Percentiles rank a stretch among this genome's conserved stretches.
Conservation (phyloP, 2,888 invertebrate genomes). For the Gordius sp. region DNA sequence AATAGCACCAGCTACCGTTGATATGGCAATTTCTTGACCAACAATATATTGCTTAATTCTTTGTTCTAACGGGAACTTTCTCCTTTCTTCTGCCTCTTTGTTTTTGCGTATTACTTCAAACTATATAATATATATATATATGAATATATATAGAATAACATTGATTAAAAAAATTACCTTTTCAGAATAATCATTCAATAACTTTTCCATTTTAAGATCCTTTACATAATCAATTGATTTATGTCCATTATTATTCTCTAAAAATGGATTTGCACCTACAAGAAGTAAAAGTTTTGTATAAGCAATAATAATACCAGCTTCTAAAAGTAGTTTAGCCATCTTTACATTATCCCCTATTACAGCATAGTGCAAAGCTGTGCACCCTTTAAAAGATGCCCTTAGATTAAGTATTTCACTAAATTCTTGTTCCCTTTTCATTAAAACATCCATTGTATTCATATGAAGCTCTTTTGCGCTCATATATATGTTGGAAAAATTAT, state of each 20-base stretch:
- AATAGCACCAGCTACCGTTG: conserved; percentile 48
- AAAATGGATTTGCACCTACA: conserved; percentile 32
- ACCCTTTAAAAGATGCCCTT: conserved; percentile 50
- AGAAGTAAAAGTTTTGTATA: not conserved
- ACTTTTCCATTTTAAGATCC: conserved; percentile 38
- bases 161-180: conserved; percentile 21
- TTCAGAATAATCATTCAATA: conserved; percentile 30
- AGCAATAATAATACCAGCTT: conserved; percentile 17
- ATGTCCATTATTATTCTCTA: conserved; percentile 51
- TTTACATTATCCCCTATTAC: conserved; percentile 44
- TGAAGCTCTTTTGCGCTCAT: conserved; percentile 40
- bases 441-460: conserved; percentile 42
- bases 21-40: conserved; percentile 55
- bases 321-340: conserved; percentile 33
- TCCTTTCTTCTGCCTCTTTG: conserved; percentile 47
- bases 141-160: conserved; percentile 13
- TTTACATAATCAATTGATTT: conserved; percentile 46
- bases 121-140: conserved; percentile 18
- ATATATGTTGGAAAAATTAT: conserved; percentile 46
- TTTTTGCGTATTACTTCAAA: conserved; percentile 31
- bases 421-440: conserved; percentile 45
- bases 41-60: conserved; percentile 52
- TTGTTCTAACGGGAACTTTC: conserved; percentile 54
- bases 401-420: conserved; percentile 41
- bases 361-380: conserved; percentile 65